A percentile compares a stretch with the other conserved stretches of the same genome.
Conservation (phyloP, 1,140 invertebrate species). For the Euwallacea fornicatus region DNA sequence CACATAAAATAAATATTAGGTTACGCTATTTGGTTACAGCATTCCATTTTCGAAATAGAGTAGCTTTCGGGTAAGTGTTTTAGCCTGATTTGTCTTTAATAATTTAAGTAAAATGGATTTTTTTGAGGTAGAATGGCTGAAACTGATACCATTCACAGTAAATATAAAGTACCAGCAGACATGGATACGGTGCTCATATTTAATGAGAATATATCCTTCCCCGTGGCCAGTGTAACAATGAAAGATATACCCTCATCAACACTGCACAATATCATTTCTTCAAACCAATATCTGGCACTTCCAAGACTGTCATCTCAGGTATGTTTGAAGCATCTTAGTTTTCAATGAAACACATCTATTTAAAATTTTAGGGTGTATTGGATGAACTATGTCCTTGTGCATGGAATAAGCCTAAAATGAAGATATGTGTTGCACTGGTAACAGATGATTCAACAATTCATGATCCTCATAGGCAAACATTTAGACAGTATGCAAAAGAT, state of each 20-base stretch:
- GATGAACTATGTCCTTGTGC: slow-evolving; percentile 88
- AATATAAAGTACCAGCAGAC: slow-evolving; percentile 74
- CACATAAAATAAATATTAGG: slow-evolving; percentile 72
- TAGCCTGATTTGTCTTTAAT: background rate
- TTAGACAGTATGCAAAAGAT: slow-evolving; percentile 70
- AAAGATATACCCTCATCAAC: slow-evolving; percentile 83
- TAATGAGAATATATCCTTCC: slow-evolving; percentile 81
- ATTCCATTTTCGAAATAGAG: slow-evolving; percentile 79
- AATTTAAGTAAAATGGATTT: background rate
- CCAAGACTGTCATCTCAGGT: slow-evolving; percentile 92
- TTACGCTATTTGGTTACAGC: slow-evolving; percentile 87
- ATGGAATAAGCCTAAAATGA: slow-evolving; percentile 76
- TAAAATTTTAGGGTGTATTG: slow-evolving; percentile 62
- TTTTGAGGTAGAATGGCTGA: slow-evolving; percentile 64
- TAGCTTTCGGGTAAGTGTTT: slow-evolving; percentile 78
- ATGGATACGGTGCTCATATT: slow-evolving; percentile 87
- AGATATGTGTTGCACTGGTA: slow-evolving; percentile 85
- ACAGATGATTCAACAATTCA: slow-evolving; percentile 68
- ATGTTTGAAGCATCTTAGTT: slow-evolving; percentile 22
- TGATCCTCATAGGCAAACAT: slow-evolving; percentile 62
- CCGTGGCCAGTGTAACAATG: slow-evolving; percentile 87
- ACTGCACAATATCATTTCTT: slow-evolving; percentile 83
- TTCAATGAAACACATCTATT: background rate
- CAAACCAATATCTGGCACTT: slow-evolving; percentile 85
- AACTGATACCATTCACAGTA: slow-evolving; percentile 63